Base-by-base conservation (phyloP, 2,113 vertebrate genomes). In the Chrysemys picta region DNA sequence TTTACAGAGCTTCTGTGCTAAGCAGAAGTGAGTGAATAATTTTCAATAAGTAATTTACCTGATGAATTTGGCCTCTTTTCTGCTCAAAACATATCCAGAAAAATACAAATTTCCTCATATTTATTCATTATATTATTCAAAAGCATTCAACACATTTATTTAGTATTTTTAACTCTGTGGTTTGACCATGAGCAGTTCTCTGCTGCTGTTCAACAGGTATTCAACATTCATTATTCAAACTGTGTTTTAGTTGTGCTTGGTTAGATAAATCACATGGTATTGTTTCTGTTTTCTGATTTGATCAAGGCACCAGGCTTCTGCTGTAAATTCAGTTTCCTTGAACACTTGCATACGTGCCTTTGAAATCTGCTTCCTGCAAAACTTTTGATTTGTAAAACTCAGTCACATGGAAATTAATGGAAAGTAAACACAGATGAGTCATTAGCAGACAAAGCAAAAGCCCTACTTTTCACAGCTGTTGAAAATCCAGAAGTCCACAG, bases 401-500 rank as follows among this genome's bases (percentile, higher is more conserved):
- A 47, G 27, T 79, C 94, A 82, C 84, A 84, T 80, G 75, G 42
- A 80, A 91, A 6, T 91, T 95, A 82, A 80, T 0, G 1, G 89
- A 87, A 93, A 82, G 53, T 54, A 25, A 54, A 92, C 57, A 85
- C 65, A 85, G 82, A 84, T 82, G 85, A 92, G n/a, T 38, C 0
- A 0, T 0, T 0, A 91, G 59, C 82, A 93, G 94, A 81, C 94
- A 92, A 86, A 79, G 89, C n/a, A 95, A 76, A 92, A 38, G 31
- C 42, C 79, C 92, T 25, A 38, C 57, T 90, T 47, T 95, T 69
- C 79, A 25, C 88, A 94, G 25, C 85, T 90, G 75, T 17, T 91
- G 35, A 89, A 91, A 76, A 95, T 65, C n/a, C 75, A 94, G 75
- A 95, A 94, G 92, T 88, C 14, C 24, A 89, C 57, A 94, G 80